Base-by-base conservation (phyloP, 2,888 invertebrate species). In the Opisthograptis luteolata region DNA sequence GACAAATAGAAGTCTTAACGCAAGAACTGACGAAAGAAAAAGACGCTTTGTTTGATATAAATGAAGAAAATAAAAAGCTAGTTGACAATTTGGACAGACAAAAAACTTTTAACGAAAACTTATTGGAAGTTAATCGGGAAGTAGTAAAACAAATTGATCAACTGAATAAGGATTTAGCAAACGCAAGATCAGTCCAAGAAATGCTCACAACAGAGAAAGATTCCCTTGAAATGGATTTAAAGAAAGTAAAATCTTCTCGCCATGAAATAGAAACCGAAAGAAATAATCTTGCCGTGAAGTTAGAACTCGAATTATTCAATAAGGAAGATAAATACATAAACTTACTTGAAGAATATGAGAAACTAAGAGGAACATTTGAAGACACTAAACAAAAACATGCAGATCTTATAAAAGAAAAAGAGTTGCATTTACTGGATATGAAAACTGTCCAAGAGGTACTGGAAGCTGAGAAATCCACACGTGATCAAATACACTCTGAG, bases 61-160 rank as follows among this genome's bases (percentile, higher is more conserved):
- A 52, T 9, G 30, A 45, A 32, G 42, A 47, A 39, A 50, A 46
- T 22, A 27, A 28, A 3, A 32, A 14, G 2, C 12, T 58, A n/a
- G 44, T 7, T 13, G 32, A 28, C 5, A 41, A 53, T 12, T 42
- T 58, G 3, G 37, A 27, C 2, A 28, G 25, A 42, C 36, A 40
- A n/a, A 34, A 44, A 43, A 10, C 30, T n/a, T 44, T 43, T 10
- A 5, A 58, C 10, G 10, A 30, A n/a, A 27, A 43, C 19, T 40
- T 52, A 14, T 9, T 37, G 12, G 1, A 47, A 14, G 41, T 55
- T 25, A 58, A 52, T 14, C 42, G 44, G 32, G 10, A 22, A 3
- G 17, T 57, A 19, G 6, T 40, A 6, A 42, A 0, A 15, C 34
- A 47, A 12, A 47, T 25, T 9, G 32, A 47, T 17, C 6, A 31